A percentile compares a stretch with the other conserved stretches of the same genome.
Evolutionary conservation across 1,140 invertebrate species (phyloP).

Genomic region (Lepidurus packardi): DNA sequence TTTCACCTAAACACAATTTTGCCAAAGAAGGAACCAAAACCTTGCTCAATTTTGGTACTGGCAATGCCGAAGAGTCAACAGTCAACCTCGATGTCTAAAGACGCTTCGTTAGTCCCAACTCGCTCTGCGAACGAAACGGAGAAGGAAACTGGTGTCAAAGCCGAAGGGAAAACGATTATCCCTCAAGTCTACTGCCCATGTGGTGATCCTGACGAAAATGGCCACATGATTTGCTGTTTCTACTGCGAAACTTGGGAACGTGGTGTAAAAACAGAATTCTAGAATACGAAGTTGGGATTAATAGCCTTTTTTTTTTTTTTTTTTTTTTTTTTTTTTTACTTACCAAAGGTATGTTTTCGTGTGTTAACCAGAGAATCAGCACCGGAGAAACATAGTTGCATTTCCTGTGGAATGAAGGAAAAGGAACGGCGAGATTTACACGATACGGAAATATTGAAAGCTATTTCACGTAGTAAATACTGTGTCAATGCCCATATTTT

Average conservation of each 20-base stretch:
- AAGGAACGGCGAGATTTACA: background rate
- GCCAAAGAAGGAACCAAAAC: too few species aligned
- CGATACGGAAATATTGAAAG: too few species aligned
- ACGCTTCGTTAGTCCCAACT: too few species aligned
- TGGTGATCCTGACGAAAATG: background rate
- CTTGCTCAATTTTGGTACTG: too few species aligned
- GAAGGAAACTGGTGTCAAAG: background rate
- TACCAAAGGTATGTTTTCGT: background rate
- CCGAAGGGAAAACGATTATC: background rate
- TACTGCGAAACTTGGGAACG: conserved; percentile 1
- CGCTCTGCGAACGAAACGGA: background rate
- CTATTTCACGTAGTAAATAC: too few species aligned
- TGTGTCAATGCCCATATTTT: too few species aligned
- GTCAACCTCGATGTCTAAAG: too few species aligned
- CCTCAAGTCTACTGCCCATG: background rate
- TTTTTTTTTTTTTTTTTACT: background rate
- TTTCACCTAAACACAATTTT: too few species aligned
- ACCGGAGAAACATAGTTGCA: background rate
- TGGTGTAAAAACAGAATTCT: background rate
- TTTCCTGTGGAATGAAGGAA: background rate
- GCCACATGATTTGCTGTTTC: background rate
- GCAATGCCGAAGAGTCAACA: too few species aligned
- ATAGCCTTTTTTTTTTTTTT: background rate
- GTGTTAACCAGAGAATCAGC: background rate
- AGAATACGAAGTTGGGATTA: too few species aligned